Percentiles rank a stretch among this genome's conserved stretches.
Evolutionary conservation across 2,113 vertebrate genomes (phyloP).

Genomic region (Rhodinocichla rosea): DNA sequence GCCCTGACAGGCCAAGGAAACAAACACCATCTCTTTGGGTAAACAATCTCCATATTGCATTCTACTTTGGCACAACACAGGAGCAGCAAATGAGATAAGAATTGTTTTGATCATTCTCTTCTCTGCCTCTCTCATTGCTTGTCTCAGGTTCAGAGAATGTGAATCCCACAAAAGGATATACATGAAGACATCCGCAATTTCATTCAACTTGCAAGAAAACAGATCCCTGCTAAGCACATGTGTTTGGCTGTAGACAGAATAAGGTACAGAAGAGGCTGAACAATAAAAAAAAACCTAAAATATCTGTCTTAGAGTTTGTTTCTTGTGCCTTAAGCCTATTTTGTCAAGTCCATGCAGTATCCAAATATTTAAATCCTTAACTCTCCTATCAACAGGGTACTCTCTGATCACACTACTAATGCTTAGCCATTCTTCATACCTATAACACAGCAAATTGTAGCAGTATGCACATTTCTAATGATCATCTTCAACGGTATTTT

Average conservation of each 20-base stretch:
- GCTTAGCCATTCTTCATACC: not conserved
- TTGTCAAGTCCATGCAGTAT: not conserved
- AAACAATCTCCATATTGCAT: no score
- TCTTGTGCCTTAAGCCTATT: not conserved
- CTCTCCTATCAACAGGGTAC: not conserved
- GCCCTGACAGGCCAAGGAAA: no score
- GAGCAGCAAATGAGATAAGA: no score
- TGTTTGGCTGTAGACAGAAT: not conserved
- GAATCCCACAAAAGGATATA: not conserved
- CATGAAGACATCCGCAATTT: not conserved
- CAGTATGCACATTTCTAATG: not conserved
- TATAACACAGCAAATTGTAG: not conserved
- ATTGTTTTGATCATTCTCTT: no score
- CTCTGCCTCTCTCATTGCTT: no score
- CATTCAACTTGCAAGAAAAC: not conserved
- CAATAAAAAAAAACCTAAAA: not conserved
- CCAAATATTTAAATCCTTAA: not conserved
- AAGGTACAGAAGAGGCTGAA: not conserved
- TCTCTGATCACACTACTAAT: not conserved
- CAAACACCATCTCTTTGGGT: no score
- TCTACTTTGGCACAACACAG: no score
- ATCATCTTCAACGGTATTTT: not conserved
- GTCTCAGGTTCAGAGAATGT: no score
- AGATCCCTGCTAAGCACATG: not conserved
- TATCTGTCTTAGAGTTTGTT: not conserved